phyloP scores from a whole-genome alignment of 2,797 vertebrate species.

The Halcyon chelicuti region DNA sequence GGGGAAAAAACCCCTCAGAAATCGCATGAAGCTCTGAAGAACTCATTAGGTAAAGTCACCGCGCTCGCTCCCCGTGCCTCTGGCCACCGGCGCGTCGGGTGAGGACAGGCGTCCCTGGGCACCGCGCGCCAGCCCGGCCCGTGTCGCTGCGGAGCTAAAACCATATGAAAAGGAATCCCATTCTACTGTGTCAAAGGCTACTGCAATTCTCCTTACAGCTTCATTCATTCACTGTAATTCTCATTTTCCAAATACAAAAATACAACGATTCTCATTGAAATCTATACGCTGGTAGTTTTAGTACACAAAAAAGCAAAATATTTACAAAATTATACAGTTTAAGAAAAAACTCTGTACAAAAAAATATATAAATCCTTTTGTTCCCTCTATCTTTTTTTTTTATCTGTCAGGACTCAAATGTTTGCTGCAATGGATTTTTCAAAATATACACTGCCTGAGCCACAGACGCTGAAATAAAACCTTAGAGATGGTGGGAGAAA shows the following conservation, averaged over 20 bases:
- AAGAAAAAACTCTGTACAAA: conserved; percentile 87
- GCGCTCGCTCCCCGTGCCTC: background rate
- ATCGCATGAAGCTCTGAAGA: background rate
- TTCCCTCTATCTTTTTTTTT: conserved; percentile 78
- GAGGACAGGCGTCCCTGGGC: background rate
- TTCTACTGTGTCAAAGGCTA: conserved; percentile 69
- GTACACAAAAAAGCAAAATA: conserved; percentile 84
- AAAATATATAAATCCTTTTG: conserved; percentile 86
- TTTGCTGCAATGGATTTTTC: conserved; percentile 73
- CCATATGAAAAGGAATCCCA: conserved; percentile 84
- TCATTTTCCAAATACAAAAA: conserved; percentile 85
- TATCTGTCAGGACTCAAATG: conserved; percentile 75
- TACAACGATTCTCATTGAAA: conserved; percentile 87
- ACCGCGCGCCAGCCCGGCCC: background rate
- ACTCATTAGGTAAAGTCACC: background rate
- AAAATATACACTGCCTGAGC: conserved; percentile 75
- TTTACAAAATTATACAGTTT: conserved; percentile 88
- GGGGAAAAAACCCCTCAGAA: background rate
- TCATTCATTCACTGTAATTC: conserved; percentile 78
- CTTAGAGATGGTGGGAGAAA: conserved; percentile 65
- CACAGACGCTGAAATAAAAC: conserved; percentile 67
- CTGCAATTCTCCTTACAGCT: conserved; percentile 76
- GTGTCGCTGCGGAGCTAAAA: conserved; percentile 49
- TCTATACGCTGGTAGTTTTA: conserved; percentile 84
- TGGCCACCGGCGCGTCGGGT: background rate